phyloP scores from a whole-genome alignment of 2,113 vertebrate genomes.

The Pluvialis apricaria region DNA sequence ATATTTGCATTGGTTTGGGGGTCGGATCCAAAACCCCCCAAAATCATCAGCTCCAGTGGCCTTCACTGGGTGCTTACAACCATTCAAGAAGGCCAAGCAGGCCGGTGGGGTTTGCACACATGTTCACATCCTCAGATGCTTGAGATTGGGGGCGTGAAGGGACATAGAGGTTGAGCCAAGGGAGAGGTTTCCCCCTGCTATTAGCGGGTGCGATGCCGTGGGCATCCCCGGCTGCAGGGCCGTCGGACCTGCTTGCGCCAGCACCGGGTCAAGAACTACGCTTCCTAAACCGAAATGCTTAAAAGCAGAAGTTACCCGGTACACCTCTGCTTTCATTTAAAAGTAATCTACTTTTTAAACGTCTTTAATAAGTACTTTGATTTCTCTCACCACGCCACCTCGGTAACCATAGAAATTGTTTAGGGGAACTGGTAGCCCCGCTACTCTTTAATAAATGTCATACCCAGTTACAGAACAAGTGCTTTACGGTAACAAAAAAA shows the following conservation, averaged over 20 bases:
- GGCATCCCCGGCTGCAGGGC: not conserved
- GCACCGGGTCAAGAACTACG: not conserved
- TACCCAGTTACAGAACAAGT: not conserved
- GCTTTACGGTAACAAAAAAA: not conserved
- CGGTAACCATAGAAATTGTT: not conserved
- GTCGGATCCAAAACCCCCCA: not conserved
- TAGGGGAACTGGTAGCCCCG: not conserved
- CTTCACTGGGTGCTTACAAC: not conserved
- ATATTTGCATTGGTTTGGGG: not conserved
- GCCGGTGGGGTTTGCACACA: rapidly evolving
- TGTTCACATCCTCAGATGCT: not conserved
- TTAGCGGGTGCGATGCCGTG: rapidly evolving
- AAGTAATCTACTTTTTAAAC: not conserved
- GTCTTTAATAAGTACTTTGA: not conserved
- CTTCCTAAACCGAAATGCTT: not conserved
- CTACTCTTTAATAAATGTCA: not conserved
- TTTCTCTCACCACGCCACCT: not conserved
- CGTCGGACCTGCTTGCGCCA: not conserved
- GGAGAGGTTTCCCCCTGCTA: no score
- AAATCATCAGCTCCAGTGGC: not conserved
- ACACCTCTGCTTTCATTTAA: not conserved
- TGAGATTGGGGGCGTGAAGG: not conserved
- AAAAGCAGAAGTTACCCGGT: not conserved
- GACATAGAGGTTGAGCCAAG: not conserved
- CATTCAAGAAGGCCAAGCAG: not conserved